phyloP scores from a whole-genome alignment of 2,888 invertebrate genomes.

The Arrhopalites spinosus region DNA sequence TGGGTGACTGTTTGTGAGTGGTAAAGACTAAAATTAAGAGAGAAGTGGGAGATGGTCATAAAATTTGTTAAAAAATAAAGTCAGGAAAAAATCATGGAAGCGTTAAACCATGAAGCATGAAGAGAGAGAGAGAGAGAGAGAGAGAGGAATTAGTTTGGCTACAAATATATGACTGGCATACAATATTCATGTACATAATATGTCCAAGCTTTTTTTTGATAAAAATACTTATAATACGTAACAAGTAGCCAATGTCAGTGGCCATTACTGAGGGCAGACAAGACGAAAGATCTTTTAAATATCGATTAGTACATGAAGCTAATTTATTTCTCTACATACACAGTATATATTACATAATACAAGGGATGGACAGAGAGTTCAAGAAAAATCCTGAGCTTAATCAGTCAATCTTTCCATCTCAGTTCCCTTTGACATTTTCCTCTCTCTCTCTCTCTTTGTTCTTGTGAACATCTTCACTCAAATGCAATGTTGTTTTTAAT shows the following conservation, averaged over 20 bases:
- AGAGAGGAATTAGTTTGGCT: background rate
- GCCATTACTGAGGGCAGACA: background rate
- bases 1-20: constrained; percentile 16
- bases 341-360: background rate
- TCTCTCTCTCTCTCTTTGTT: background rate
- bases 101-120: constrained; percentile 30
- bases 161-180: background rate
- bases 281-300: constrained; percentile 14
- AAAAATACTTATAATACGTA: too few relatives aligned
- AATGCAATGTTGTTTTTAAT: constrained; percentile 9
- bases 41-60: constrained; percentile 8
- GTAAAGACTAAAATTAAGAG: constrained; percentile 5
- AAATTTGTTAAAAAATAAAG: constrained; percentile 12
- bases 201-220: too few relatives aligned
- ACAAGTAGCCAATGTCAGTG: too few relatives aligned
- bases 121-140: background rate
- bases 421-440: constrained; percentile 11
- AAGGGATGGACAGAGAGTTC: background rate
- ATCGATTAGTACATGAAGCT: constrained; percentile 8
- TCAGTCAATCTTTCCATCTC: constrained; percentile 28
- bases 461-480: background rate
- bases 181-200: too few relatives aligned
- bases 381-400: constrained; percentile 16
- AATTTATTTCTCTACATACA: background rate
- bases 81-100: background rate